These are phyloP conservation scores for Leucopsar rothschildi DNA, from an alignment of 2,113 vertebrate species.

Conservation along the genomic window DNA sequence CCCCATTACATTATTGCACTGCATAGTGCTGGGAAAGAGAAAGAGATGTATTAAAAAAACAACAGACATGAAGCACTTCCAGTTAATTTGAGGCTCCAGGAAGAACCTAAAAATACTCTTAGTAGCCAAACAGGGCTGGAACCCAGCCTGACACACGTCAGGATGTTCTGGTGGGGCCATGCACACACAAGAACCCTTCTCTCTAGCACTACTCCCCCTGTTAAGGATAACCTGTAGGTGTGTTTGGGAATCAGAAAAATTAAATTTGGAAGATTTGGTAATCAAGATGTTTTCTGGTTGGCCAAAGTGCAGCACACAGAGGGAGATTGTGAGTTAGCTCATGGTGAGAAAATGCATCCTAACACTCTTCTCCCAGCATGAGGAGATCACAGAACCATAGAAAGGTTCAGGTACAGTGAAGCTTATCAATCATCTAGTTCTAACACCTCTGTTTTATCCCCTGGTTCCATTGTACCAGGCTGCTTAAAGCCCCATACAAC, in stretches of 20 bases:
- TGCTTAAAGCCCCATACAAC: neutral
- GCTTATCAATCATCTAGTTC: neutral
- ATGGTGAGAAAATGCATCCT: neutral
- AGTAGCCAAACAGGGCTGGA: neutral
- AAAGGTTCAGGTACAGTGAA: neutral
- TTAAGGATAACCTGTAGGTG: neutral
- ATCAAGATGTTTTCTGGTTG: neutral
- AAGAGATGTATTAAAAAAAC: conserved; percentile 52
- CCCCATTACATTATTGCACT: conserved; percentile 63
- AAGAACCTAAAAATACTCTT: conserved; percentile 51
- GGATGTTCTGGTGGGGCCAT: neutral
- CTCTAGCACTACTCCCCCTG: neutral
- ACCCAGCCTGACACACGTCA: neutral
- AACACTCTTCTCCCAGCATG: neutral
- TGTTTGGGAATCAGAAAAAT: neutral
- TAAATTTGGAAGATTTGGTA: neutral
- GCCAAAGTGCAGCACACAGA: neutral
- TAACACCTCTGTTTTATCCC: neutral
- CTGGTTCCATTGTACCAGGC: neutral
- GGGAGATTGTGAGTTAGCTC: neutral
- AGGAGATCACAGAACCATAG: neutral
- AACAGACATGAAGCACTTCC: conserved; percentile 50
- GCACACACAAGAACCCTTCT: neutral
- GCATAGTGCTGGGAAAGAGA: conserved; percentile 53
- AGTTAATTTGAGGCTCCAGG: conserved; percentile 58